phyloP scores from a whole-genome alignment of 1,140 invertebrate genomes.

The Metopolophium dirhodum region DNA sequence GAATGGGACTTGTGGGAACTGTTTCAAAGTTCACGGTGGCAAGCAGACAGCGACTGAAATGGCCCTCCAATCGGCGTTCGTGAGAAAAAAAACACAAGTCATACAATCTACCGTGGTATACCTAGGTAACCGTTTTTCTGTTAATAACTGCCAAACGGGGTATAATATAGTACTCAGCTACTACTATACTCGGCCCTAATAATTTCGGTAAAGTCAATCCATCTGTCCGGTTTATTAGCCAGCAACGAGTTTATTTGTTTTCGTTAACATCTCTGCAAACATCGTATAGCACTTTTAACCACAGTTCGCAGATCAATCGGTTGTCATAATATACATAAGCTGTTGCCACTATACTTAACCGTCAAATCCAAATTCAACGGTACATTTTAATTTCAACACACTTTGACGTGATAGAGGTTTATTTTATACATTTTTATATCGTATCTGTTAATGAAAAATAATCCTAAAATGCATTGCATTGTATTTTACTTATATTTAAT shows the following conservation, averaged over 20 bases:
- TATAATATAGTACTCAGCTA: neutral
- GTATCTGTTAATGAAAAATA: neutral
- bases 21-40: neutral
- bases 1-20: slow-evolving; percentile 17
- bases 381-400: neutral
- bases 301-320: neutral
- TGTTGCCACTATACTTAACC: neutral
- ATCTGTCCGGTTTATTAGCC: neutral
- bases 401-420: neutral
- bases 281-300: neutral
- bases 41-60: neutral
- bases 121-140: neutral
- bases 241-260: neutral
- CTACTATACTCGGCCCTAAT: neutral
- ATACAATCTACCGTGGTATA: neutral
- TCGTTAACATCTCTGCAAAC: neutral
- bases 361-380: neutral
- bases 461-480: neutral
- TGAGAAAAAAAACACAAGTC: neutral
- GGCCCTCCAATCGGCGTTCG: neutral
- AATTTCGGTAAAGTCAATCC: neutral
- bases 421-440: neutral
- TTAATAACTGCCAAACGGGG: neutral
- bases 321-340: neutral
- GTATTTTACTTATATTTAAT: neutral